A percentile compares a stretch with the other conserved stretches of the same genome.
Evolutionary conservation across 1,140 invertebrate species (phyloP).

Genomic region (Hesperophylax magnus): DNA sequence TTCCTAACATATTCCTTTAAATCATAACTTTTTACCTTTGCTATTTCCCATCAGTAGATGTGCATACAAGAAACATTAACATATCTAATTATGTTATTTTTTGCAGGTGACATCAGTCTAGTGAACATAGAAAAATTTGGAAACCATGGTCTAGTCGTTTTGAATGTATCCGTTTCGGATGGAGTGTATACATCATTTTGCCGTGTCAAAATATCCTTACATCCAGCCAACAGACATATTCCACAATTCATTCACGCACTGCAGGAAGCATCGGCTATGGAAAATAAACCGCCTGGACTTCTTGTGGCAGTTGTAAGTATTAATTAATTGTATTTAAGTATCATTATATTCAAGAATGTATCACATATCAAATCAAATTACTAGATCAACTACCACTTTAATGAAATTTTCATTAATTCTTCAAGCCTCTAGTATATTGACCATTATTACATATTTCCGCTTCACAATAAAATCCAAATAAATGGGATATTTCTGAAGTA

Average conservation of each 20-base stretch:
- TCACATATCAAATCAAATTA: too few relatives aligned
- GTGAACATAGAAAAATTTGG: conserved; percentile 75
- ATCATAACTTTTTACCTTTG: conserved; percentile 61
- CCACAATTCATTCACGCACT: conserved; percentile 80
- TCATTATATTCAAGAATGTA: too few relatives aligned
- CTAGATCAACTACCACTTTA: too few relatives aligned
- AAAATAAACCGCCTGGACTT: conserved; percentile 79
- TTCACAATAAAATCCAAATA: too few relatives aligned
- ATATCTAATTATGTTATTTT: conserved; percentile 62
- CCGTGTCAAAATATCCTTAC: conserved; percentile 79
- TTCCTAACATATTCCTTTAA: background rate
- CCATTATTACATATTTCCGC: too few relatives aligned
- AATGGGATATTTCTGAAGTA: too few relatives aligned
- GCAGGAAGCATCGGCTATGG: conserved; percentile 79
- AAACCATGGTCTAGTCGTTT: conserved; percentile 71
- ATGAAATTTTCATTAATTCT: too few relatives aligned
- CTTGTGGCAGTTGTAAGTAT: conserved; percentile 41
- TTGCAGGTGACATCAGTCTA: conserved; percentile 75
- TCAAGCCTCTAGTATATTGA: too few relatives aligned
- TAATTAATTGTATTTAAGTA: too few relatives aligned
- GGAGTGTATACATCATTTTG: conserved; percentile 87
- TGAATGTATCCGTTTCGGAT: conserved; percentile 91
- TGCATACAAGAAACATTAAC: too few relatives aligned
- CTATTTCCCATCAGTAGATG: too few relatives aligned
- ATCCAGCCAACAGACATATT: conserved; percentile 82